phyloP scores from a whole-genome alignment of 1,140 invertebrate genomes.

The Andricus grossulariae region DNA sequence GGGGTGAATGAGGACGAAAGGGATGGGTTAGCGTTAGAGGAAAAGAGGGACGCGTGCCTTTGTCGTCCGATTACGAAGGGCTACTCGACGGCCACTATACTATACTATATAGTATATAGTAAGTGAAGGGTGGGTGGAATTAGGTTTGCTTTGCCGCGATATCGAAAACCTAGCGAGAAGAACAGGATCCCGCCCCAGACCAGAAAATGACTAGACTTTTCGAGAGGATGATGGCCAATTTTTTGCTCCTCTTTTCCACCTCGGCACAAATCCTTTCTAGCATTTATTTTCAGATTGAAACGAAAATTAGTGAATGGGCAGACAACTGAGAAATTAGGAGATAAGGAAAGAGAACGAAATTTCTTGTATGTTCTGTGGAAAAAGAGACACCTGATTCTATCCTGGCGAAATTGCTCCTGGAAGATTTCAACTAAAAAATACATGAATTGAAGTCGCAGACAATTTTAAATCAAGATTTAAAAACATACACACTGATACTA shows the following conservation, averaged over 20 bases:
- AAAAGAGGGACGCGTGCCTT: conserved; percentile 49
- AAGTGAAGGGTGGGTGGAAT: conserved; percentile 48
- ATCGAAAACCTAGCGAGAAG: conserved; percentile 10
- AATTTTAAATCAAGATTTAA: too few species aligned
- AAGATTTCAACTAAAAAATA: too few species aligned
- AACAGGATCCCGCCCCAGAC: not conserved
- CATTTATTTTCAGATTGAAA: not conserved
- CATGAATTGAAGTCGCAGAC: too few species aligned
- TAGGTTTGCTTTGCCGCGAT: conserved; percentile 53
- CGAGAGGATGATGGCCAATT: not conserved
- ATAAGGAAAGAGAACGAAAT: too few species aligned
- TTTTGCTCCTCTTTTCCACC: not conserved
- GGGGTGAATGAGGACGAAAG: conserved; percentile 18
- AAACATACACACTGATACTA: too few species aligned
- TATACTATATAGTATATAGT: too few species aligned
- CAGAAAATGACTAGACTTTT: not conserved
- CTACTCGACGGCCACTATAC: conserved; percentile 48
- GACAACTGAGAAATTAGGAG: too few species aligned
- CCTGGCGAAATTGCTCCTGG: too few species aligned
- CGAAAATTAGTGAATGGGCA: too few species aligned
- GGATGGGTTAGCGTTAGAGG: conserved; percentile 15
- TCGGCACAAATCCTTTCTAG: not conserved
- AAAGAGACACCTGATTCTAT: too few species aligned
- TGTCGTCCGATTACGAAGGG: conserved; percentile 60
- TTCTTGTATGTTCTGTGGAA: too few species aligned